Percentiles rank a stretch among this genome's conserved stretches.
phyloP scores from a whole-genome alignment of 1,140 invertebrate species.

The Bombus picipes region DNA sequence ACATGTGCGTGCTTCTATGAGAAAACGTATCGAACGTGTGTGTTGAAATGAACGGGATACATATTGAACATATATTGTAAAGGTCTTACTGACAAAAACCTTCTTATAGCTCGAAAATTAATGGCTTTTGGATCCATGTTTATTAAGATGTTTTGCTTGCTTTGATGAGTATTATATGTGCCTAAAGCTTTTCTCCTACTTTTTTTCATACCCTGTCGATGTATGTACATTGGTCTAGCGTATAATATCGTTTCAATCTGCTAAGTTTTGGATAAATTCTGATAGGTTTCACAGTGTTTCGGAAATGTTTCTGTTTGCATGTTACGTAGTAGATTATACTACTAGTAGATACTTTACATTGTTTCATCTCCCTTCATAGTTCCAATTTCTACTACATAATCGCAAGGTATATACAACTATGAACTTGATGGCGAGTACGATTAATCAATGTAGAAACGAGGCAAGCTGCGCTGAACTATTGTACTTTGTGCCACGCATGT shows the following conservation, averaged over 20 bases:
- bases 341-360: not conserved
- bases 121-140: no score
- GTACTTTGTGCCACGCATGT: conserved; percentile 43
- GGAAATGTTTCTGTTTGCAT: not conserved
- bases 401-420: not conserved
- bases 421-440: conserved; percentile 17
- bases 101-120: no score
- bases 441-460: conserved; percentile 55
- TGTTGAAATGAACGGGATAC: no score
- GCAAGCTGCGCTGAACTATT: conserved; percentile 11
- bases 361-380: not conserved
- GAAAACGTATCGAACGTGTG: no score
- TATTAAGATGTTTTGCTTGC: no score
- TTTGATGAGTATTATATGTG: no score
- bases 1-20: no score
- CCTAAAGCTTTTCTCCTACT: no score
- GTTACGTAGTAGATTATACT: not conserved
- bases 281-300: not conserved
- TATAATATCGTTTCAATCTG: not conserved
- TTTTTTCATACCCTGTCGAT: no score
- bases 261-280: not conserved
- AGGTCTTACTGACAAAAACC: no score
- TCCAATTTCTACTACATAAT: not conserved
- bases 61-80: no score
- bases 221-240: not conserved